Evolutionary conservation across 2,113 vertebrate species (phyloP), one percentile per base, ranked within the genome.

Genomic region (Nanorana parkeri): DNA sequence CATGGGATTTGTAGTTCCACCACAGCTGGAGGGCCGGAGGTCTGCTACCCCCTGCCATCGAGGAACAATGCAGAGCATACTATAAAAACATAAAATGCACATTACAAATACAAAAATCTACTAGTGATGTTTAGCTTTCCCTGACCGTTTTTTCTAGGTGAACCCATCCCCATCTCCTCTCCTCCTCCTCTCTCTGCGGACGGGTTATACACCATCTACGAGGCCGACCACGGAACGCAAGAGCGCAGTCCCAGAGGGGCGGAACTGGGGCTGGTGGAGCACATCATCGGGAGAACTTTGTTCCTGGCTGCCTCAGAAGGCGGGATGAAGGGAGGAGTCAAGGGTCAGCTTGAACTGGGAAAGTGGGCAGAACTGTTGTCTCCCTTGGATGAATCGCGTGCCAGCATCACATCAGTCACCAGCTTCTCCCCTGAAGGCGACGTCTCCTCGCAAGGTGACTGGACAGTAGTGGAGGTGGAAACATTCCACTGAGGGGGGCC

Each of bases 381-480:
- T 41, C 94, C 95, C 0, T 79, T 96, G 84, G 93, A 95, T 20
- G 96, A 95, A n/a, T 94, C 95, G 29, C 93, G 95, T 1, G 96
- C 96, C 83, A 97, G 95, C 0, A 94, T 97, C 89, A 97, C 96
- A 4, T 96, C 96, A 0, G 95, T 96, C 32, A 96, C 96, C 61
- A 97, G 96, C 84, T 97, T 95, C 90, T 96, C 96, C 73, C 95
- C 96, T 0, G 96, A 97, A 81, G 90, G 95, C 5, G 89, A 93
- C 1, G 94, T 94, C 68, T 93, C 95, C 20, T 90, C 95, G 0
- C 95, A 96, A 86, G 96, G 96, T 0, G 96, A 97, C 85, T 97
- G 96, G 96, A 97, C 95, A 0, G 96, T 97, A 51, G 96, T 97
- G 58, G 96, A 97, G 87, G 91, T 97, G 87, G 96, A 97, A 86